Percentiles rank a stretch among this genome's conserved stretches.
These are phyloP conservation scores for Agelastica alni DNA, from an alignment of 2,888 invertebrate species.

Conservation along the genomic window DNA sequence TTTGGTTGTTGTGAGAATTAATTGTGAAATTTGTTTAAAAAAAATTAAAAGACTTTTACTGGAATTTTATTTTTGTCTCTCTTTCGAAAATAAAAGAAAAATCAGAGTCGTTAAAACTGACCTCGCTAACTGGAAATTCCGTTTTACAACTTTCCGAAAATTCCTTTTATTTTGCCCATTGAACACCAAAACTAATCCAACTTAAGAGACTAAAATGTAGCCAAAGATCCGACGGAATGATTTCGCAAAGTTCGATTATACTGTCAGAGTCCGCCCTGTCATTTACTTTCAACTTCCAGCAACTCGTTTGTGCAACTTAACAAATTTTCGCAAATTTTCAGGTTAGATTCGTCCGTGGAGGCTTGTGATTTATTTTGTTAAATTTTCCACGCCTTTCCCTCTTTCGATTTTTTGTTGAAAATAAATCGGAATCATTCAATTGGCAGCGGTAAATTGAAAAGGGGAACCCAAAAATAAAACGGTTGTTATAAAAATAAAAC, in stretches of 20 bases:
- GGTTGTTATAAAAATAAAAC: no score
- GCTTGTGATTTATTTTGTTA: conserved; percentile 30
- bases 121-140: no score
- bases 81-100: no score
- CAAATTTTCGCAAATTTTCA: conserved; percentile 35
- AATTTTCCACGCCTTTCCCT: conserved; percentile 22
- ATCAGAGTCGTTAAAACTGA: no score
- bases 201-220: conserved; percentile 16
- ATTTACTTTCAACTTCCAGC: conserved; percentile 21
- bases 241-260: conserved; percentile 22
- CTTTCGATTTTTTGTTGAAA: conserved; percentile 16
- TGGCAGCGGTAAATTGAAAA: background rate
- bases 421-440: conserved; percentile 28
- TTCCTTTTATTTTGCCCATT: conserved; percentile 8
- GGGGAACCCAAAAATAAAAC: no score
- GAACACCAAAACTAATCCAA: conserved; percentile 18
- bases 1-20: no score
- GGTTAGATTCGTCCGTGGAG: conserved; percentile 23
- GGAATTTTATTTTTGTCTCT: no score
- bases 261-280: conserved; percentile 26
- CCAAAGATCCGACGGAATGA: conserved; percentile 18
- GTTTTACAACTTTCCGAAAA: background rate
- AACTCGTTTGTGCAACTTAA: conserved; percentile 17
- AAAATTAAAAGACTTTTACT: no score
- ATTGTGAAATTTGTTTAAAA: no score